phyloP scores from a whole-genome alignment of 64 coral and sea anemone genomes.

The Hydrozoanthus tunicans region DNA sequence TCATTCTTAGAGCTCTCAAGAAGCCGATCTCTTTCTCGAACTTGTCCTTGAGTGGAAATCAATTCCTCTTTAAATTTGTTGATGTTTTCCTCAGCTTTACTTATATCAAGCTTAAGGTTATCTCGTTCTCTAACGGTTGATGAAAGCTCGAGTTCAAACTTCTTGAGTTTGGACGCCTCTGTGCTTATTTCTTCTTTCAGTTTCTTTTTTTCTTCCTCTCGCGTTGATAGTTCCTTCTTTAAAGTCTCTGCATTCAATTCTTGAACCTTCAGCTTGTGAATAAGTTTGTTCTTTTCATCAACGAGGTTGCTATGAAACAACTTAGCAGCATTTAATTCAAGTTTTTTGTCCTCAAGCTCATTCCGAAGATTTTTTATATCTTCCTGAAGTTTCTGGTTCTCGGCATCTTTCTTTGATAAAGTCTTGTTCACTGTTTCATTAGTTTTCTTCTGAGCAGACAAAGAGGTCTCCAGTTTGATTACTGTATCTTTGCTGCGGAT shows the following conservation, averaged over 20 bases:
- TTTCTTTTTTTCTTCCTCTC: background rate
- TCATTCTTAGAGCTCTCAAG: background rate
- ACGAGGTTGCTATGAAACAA: background rate
- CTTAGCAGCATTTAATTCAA: background rate
- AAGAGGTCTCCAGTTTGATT: constrained; percentile 9
- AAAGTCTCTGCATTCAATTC: constrained; percentile 1
- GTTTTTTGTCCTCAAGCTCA: background rate
- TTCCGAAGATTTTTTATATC: background rate
- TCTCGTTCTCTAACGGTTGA: constrained; percentile 20
- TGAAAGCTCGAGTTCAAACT: background rate
- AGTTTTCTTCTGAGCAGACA: constrained; percentile 20
- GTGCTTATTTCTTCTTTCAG: background rate
- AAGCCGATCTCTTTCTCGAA: background rate
- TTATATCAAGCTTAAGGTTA: background rate
- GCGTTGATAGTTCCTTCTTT: background rate
- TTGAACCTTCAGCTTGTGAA: background rate
- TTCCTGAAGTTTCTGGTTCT: constrained; percentile 1
- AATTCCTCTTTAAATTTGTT: constrained; percentile 18
- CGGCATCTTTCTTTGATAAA: background rate
- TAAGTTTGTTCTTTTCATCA: constrained; percentile 25
- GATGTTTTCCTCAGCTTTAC: background rate
- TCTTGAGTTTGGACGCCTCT: background rate
- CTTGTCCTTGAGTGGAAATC: background rate
- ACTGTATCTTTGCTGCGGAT: constrained; percentile 21
- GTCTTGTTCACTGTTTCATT: constrained; percentile 30